Percentiles rank a stretch among this genome's conserved stretches.
Evolutionary conservation across 2,113 vertebrate species (phyloP).

Genomic region (Himantopus leucocephalus): DNA sequence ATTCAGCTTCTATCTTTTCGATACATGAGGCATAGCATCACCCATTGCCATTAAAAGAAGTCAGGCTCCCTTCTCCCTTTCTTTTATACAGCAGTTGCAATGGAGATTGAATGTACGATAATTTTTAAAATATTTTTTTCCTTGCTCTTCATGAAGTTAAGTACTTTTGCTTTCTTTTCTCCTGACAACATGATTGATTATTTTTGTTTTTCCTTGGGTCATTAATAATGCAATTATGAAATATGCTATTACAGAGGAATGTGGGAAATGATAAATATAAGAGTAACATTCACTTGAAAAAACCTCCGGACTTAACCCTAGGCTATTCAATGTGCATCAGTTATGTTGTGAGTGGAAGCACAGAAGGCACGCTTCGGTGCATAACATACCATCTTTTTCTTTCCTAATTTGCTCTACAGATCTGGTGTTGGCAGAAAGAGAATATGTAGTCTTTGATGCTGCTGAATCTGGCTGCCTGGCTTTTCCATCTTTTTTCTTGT

Average conservation of each 20-base stretch:
- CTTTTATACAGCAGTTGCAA: neutral
- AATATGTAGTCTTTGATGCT: conserved; percentile 25
- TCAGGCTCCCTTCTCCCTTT: neutral
- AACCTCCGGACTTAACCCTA: neutral
- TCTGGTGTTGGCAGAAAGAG: conserved; percentile 14
- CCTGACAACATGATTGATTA: conserved; percentile 12
- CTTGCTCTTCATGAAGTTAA: conserved; percentile 3
- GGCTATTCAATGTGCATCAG: neutral
- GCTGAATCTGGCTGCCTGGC: neutral
- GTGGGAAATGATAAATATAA: neutral
- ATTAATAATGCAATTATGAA: conserved; percentile 54
- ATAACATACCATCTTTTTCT: neutral
- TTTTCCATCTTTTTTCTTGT: neutral
- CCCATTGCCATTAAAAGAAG: neutral
- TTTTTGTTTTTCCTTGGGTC: conserved; percentile 2
- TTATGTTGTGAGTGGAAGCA: neutral
- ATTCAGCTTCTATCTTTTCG: neutral
- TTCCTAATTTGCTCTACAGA: conserved; percentile 34
- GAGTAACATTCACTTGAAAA: neutral
- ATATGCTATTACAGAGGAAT: neutral
- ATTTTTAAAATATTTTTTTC: neutral
- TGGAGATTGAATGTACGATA: neutral
- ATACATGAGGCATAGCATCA: neutral
- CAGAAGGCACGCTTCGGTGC: neutral
- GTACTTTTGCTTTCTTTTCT: neutral